Base-by-base conservation (phyloP, 2,888 invertebrate genomes). In the Lathronympha strigana region DNA sequence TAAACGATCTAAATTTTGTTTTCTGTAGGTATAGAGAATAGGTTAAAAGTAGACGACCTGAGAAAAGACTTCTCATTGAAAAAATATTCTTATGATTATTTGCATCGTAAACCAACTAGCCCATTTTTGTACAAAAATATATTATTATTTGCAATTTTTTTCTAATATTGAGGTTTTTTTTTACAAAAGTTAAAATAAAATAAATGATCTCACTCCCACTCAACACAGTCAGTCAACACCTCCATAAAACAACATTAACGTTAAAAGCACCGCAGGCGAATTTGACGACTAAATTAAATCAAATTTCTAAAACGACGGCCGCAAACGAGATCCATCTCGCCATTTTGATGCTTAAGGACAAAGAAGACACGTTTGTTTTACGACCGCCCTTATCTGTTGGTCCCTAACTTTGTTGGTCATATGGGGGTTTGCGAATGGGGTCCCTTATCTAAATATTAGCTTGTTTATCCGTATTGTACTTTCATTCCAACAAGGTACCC, bases 391-490 rank as follows among this genome's bases (percentile, higher is more conserved):
- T 85, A 85, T 83, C 83, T 82, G 71, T 70, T 72, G 70, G 75
- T 68, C 71, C 73, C 75, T 74, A 78, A 81, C 79, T 80, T 81
- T 79, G 80, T 76, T 77, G 81, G 78, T 76, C 80, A 81, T 83
- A 79, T 75, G 76, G 79, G 79, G 81, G 78, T 75, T 78, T 74
- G 75, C 73, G 80, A 79, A 82, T 76, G 76, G 71, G 77, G 74
- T 72, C 71, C 71, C 83, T 83, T 86, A 86, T 86, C 86, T 85
- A 79, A 84, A 83, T 86, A 86, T 84, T 82, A 83, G 82, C 84
- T 77, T 83, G 84, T 84, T 85, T 83, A 83, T 81, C 79, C 78
- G 73, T 75, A 72, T 54, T 80, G 81, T 80, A 78, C 80, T 81
- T 83, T 83, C 81, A 79, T 83, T 81, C 81, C 66, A 74, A 76